Evolutionary conservation across 2,113 vertebrate genomes (phyloP).

Genomic region (Sinocyclocheilus grahami): DNA sequence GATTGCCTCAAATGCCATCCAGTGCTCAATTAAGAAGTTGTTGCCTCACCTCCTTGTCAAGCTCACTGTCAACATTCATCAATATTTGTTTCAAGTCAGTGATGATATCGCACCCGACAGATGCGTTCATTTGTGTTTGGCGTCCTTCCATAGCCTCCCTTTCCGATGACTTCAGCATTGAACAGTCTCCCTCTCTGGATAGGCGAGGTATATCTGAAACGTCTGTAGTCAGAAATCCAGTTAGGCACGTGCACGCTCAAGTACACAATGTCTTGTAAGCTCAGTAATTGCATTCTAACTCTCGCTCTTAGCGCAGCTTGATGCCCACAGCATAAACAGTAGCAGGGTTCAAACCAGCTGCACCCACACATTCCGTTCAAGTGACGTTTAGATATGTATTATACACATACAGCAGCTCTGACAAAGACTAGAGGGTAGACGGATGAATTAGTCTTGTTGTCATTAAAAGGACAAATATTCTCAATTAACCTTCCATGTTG

Average conservation of each 20-base stretch:
- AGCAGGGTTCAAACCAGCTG: constrained; percentile 36
- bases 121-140: constrained; percentile 26
- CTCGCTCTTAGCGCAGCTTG: constrained; percentile 19
- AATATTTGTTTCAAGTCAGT: constrained; percentile 17
- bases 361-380: constrained; percentile 24
- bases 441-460: neutral
- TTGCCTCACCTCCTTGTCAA: neutral
- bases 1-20: neutral
- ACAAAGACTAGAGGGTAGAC: constrained; percentile 5
- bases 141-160: neutral
- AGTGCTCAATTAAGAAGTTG: constrained; percentile 17
- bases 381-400: constrained; percentile 17
- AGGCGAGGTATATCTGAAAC: neutral
- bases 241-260: constrained; percentile 35
- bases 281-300: constrained; percentile 34
- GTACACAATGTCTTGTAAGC: constrained; percentile 33
- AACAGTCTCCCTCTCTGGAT: neutral
- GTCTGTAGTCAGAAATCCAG: neutral
- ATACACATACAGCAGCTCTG: constrained; percentile 9
- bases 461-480: neutral
- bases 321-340: constrained; percentile 32
- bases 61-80: neutral
- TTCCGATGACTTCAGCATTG: constrained; percentile 17
- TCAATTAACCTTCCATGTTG: neutral
- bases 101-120: neutral